Conservation (phyloP, 1,140 invertebrate species). For the Bacillus rossius region DNA sequence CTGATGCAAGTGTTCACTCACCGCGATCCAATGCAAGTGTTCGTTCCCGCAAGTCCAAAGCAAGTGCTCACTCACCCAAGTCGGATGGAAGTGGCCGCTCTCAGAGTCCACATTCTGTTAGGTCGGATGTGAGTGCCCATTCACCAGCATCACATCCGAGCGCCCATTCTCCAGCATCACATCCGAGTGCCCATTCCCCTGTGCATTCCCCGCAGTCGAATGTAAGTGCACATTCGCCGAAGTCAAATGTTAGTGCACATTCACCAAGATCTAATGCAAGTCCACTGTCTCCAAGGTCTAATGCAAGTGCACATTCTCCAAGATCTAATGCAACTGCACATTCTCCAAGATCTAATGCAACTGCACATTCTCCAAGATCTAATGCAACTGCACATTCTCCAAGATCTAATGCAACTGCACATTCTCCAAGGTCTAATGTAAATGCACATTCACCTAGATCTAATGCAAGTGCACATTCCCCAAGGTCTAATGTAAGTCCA, state of each 20-base stretch:
- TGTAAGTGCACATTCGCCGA: no score
- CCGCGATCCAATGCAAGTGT: neutral
- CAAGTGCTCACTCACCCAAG: neutral
- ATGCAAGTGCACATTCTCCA: no score
- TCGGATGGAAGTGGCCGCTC: neutral
- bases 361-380: neutral
- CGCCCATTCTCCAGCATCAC: neutral
- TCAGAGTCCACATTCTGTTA: neutral
- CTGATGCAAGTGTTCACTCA: neutral
- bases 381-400: neutral
- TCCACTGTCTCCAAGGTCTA: no score
- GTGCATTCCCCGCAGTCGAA: no score
- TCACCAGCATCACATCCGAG: neutral
- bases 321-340: no score
- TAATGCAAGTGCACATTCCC: neutral
- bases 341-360: no score
- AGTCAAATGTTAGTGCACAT: neutral
- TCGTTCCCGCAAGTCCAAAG: neutral
- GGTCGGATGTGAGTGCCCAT: neutral
- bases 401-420: constrained; percentile 1
- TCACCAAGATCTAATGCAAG: no score
- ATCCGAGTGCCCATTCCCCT: neutral
- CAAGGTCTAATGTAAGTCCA: neutral
- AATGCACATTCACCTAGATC: neutral
- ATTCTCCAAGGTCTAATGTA: neutral